Evolutionary conservation across 2,113 vertebrate genomes (phyloP).

Genomic region (Clarias macrocephalus): DNA sequence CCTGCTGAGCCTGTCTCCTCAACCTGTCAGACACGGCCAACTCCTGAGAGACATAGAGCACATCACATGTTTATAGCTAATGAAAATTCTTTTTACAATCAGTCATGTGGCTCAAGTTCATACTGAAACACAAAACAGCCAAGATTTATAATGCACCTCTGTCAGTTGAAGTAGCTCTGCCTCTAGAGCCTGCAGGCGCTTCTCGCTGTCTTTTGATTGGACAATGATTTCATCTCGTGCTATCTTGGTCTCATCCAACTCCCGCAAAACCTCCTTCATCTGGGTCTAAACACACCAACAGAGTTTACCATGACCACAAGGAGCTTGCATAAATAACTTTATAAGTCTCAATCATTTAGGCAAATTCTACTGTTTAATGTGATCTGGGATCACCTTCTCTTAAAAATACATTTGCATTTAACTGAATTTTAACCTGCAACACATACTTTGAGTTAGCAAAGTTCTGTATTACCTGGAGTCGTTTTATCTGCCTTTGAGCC

Average conservation of each 20-base stretch:
- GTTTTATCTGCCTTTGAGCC: constrained; percentile 78
- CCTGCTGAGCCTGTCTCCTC: constrained; percentile 84
- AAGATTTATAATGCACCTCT: constrained; percentile 70
- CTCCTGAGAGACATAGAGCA: constrained; percentile 68
- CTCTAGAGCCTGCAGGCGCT: constrained; percentile 84
- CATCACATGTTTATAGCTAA: background rate
- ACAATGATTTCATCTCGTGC: constrained; percentile 78
- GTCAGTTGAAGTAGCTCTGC: constrained; percentile 83
- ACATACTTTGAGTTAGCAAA: background rate
- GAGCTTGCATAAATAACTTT: background rate
- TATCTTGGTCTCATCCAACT: constrained; percentile 80
- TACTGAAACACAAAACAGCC: background rate
- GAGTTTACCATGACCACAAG: background rate
- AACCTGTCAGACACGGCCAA: constrained; percentile 80
- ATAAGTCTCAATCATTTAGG: background rate
- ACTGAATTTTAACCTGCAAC: background rate
- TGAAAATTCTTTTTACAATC: background rate
- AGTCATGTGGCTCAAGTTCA: background rate
- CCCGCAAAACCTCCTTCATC: constrained; percentile 84
- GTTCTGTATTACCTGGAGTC: constrained; percentile 75
- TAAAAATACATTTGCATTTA: background rate
- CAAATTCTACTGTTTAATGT: background rate
- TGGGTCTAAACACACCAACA: constrained; percentile 70
- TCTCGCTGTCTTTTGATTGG: constrained; percentile 82
- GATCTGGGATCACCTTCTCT: background rate